Percentiles rank a stretch among this genome's conserved stretches.
These are phyloP conservation scores for Diloba caeruleocephala DNA, from an alignment of 2,888 invertebrate species.

Conservation along the genomic window DNA sequence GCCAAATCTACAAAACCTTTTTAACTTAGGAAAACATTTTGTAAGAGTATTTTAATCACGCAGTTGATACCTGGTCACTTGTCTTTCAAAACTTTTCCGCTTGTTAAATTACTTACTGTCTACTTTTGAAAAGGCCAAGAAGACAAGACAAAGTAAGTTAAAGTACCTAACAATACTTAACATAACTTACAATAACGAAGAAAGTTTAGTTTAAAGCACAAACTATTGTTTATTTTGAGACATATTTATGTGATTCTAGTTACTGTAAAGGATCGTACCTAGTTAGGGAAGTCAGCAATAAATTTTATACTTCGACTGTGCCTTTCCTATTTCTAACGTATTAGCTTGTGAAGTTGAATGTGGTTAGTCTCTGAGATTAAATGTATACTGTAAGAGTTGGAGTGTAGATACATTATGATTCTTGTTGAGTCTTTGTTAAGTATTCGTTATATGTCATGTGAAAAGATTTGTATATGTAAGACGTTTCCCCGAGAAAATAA, in stretches of 20 bases:
- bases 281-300: slow-evolving; percentile 88
- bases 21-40: slow-evolving; percentile 57
- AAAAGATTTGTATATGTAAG: slow-evolving; percentile 65
- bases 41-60: slow-evolving; percentile 54
- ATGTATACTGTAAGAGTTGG: slow-evolving; percentile 80
- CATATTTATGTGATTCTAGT: slow-evolving; percentile 65
- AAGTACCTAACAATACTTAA: slow-evolving; percentile 55
- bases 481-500: slow-evolving; percentile 60
- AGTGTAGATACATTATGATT: slow-evolving; percentile 69
- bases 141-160: slow-evolving; percentile 54
- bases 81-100: slow-evolving; percentile 56
- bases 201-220: slow-evolving; percentile 53
- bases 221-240: slow-evolving; percentile 57
- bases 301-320: slow-evolving; percentile 89
- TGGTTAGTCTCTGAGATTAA: slow-evolving; percentile 79
- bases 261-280: slow-evolving; percentile 69
- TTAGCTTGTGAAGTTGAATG: slow-evolving; percentile 83
- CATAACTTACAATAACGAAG: slow-evolving; percentile 52
- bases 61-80: slow-evolving; percentile 53
- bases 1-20: slow-evolving; percentile 77
- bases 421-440: slow-evolving; percentile 74
- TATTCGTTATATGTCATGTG: slow-evolving; percentile 67
- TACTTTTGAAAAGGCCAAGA: slow-evolving; percentile 50
- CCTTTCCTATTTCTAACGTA: slow-evolving; percentile 89
- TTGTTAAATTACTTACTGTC: slow-evolving; percentile 56